Conservation (phyloP, 1,140 invertebrate genomes). For the Philaenus spumarius region DNA sequence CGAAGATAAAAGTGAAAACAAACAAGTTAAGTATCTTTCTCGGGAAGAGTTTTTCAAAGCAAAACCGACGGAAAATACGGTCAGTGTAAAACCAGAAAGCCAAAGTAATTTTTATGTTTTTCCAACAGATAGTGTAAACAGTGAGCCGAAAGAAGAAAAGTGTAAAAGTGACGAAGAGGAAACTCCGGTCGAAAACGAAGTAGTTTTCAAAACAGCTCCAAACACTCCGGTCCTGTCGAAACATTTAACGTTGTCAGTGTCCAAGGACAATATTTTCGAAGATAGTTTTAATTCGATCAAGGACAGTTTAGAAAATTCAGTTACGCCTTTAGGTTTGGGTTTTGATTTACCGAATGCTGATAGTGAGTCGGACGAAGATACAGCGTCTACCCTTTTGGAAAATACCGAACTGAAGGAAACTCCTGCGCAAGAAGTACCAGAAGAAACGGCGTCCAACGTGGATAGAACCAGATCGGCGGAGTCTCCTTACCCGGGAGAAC, state of each 20-base stretch:
- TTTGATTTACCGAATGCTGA: conserved; percentile 2
- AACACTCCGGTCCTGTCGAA: conserved; percentile 10
- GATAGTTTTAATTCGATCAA: neutral
- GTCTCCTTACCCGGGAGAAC: neutral
- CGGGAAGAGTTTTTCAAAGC: no score
- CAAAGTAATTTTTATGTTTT: neutral
- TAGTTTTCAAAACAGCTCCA: conserved; percentile 13
- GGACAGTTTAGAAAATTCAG: neutral
- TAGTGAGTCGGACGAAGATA: neutral
- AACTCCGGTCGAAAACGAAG: conserved; percentile 2
- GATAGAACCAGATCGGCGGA: neutral
- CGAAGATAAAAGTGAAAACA: no score
- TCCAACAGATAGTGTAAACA: neutral
- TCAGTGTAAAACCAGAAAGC: no score
- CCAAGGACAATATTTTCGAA: neutral
- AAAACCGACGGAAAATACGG: neutral
- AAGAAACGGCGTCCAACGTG: neutral
- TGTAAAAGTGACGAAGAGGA: neutral
- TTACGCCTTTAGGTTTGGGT: neutral
- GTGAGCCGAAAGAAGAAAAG: neutral
- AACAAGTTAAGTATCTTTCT: no score
- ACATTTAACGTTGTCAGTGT: conserved; percentile 1
- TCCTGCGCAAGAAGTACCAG: neutral
- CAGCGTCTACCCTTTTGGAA: neutral
- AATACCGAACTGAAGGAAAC: neutral